Percentiles rank a stretch among this genome's conserved stretches.
These are phyloP conservation scores for Elaphurus davidianus DNA, from an alignment of 2,113 vertebrate species.

Conservation along the genomic window DNA sequence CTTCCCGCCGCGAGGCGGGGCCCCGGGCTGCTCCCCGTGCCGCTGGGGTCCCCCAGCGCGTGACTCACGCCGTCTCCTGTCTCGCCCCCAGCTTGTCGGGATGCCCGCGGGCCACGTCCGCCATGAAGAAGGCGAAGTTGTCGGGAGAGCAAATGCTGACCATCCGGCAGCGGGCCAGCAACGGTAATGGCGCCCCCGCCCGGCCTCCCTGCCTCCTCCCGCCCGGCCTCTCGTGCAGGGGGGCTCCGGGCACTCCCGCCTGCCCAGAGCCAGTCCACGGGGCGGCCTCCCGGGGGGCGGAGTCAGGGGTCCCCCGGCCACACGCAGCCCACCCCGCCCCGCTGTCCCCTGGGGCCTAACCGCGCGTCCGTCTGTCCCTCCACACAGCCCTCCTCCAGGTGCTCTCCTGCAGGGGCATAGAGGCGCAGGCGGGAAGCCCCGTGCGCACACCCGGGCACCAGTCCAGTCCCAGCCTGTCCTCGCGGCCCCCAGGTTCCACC, in stretches of 20 bases:
- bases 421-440: background rate
- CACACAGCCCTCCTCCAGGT: background rate
- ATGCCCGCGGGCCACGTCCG: conserved; percentile 97
- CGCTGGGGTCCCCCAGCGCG: background rate
- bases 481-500: background rate
- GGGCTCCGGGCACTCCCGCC: accelerated
- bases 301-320: background rate
- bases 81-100: conserved; percentile 91
- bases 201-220: accelerated
- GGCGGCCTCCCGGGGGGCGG: background rate
- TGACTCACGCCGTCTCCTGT: conserved; percentile 65
- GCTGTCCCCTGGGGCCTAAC: background rate
- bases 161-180: conserved; percentile 95
- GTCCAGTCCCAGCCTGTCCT: no score
- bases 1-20: background rate
- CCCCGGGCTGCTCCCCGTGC: accelerated
- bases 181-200: conserved; percentile 84
- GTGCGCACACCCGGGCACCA: accelerated
- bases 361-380: accelerated
- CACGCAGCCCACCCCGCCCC: background rate
- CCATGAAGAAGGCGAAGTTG: conserved; percentile 99
- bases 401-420: background rate
- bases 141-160: conserved; percentile 98
- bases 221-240: accelerated
- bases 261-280: background rate